phyloP scores from a whole-genome alignment of 2,797 vertebrate species.

The Hipposideros larvatus region DNA sequence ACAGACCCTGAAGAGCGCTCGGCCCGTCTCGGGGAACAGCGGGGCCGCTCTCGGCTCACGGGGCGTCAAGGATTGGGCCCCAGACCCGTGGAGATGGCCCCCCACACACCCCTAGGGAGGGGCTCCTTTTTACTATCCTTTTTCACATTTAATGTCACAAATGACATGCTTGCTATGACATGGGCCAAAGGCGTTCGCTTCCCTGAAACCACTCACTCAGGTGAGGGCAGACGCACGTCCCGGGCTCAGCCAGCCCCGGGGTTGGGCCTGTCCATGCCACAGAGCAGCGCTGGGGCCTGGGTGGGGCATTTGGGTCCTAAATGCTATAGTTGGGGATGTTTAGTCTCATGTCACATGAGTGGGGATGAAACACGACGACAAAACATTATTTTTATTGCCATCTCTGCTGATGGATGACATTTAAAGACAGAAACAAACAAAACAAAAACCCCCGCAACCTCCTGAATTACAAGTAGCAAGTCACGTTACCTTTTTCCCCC shows the following conservation, averaged over 20 bases:
- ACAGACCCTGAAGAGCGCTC: accelerated
- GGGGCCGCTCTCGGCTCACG: neutral
- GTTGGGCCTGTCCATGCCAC: accelerated
- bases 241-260: accelerated
- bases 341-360: neutral
- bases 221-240: neutral
- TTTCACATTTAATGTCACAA: accelerated
- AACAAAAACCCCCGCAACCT: no score
- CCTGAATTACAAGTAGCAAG: neutral
- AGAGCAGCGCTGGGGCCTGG: neutral
- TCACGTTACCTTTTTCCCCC: neutral
- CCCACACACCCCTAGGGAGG: accelerated
- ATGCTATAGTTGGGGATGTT: accelerated
- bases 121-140: accelerated
- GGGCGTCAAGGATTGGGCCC: neutral
- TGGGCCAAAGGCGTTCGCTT: accelerated
- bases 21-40: neutral
- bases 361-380: accelerated
- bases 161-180: no score
- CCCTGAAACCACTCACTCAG: neutral
- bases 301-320: no score
- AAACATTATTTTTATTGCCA: accelerated
- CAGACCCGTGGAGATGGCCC: accelerated
- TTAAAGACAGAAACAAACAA: neutral
- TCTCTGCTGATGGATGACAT: neutral